phyloP scores from a whole-genome alignment of 2,797 vertebrate species.

The Lophotriccus pileatus region DNA sequence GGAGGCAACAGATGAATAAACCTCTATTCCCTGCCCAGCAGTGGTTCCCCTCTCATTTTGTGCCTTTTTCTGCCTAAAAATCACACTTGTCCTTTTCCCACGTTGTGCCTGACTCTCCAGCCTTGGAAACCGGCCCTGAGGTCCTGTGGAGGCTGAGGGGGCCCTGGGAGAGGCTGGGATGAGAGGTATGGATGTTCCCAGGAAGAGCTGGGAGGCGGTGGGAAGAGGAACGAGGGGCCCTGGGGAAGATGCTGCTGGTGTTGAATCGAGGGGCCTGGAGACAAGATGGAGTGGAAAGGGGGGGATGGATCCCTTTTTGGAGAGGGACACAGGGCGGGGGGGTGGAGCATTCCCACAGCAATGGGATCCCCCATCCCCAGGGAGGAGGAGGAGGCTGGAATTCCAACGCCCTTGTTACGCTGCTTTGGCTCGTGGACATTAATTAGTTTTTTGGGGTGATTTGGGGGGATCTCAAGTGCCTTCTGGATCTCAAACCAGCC shows the following conservation, averaged over 20 bases:
- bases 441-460: rapidly evolving
- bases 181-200: rapidly evolving
- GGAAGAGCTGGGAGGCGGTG: not conserved
- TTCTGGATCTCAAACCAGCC: not conserved
- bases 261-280: not conserved
- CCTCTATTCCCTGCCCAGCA: conserved; percentile 31
- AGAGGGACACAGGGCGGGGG: not conserved
- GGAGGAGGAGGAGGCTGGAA: not conserved
- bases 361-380: not conserved
- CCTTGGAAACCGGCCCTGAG: not conserved
- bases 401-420: rapidly evolving
- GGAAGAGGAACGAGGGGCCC: not conserved
- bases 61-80: not conserved
- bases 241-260: not conserved
- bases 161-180: not conserved
- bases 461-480: not conserved
- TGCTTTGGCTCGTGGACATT: rapidly evolving
- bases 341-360: not conserved
- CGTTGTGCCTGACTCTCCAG: not conserved
- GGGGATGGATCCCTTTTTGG: not conserved
- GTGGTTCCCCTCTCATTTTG: not conserved
- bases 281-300: not conserved
- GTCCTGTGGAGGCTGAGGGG: rapidly evolving
- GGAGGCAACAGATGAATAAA: conserved; percentile 34
- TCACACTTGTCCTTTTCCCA: not conserved